Conservation (phyloP, 2,797 vertebrate species). For the Clarias fuscus region DNA sequence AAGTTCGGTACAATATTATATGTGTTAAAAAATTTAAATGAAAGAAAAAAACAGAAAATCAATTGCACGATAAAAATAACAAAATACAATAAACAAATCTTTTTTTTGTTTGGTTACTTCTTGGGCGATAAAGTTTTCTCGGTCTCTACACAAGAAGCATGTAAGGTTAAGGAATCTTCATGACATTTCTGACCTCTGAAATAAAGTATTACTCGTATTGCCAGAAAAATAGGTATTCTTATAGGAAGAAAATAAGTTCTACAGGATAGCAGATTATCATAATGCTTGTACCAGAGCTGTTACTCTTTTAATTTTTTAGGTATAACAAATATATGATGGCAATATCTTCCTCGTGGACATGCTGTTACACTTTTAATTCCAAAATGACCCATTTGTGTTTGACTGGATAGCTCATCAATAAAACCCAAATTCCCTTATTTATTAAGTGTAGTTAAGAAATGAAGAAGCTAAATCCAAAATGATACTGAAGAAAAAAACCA, state of each 20-base stretch:
- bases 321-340: not conserved
- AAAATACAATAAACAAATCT: no score
- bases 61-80: no score
- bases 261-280: no score
- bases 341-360: not conserved
- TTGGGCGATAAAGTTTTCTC: not conserved
- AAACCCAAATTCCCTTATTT: not conserved
- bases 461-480: conserved; percentile 61
- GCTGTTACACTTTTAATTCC: not conserved
- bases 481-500: conserved; percentile 53
- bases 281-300: not conserved
- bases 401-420: not conserved
- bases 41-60: no score
- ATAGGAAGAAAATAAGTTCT: no score
- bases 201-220: no score
- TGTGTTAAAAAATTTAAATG: no score
- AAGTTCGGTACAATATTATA: no score
- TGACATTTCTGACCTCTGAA: not conserved
- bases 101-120: not conserved
- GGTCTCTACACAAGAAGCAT: not conserved
- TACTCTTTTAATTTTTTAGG: not conserved
- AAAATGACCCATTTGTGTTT: not conserved
- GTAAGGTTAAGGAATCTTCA: not conserved
- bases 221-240: no score
- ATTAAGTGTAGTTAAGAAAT: conserved; percentile 33